Evolutionary conservation across 2,797 vertebrate species (phyloP).

Genomic region (Catostomus latipinnis): DNA sequence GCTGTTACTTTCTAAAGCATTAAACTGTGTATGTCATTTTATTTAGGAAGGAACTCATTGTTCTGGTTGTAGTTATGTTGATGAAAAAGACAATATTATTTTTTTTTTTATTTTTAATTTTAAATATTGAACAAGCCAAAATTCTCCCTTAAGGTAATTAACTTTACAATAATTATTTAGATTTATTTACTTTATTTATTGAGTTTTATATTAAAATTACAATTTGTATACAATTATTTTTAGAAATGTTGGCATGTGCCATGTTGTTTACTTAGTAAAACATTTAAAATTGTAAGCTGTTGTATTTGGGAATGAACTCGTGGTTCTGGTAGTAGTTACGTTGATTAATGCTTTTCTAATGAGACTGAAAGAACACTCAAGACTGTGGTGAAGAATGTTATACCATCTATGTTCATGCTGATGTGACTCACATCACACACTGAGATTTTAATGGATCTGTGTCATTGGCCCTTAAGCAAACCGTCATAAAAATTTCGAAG

Average conservation of each 20-base stretch:
- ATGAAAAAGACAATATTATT: too few species aligned
- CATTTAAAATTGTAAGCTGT: not conserved
- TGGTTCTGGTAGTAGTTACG: conserved; percentile 7
- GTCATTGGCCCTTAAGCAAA: not conserved
- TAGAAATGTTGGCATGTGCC: not conserved
- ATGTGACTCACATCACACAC: conserved; percentile 31
- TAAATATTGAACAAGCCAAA: not conserved
- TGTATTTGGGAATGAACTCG: not conserved
- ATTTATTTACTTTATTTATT: too few species aligned
- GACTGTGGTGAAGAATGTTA: not conserved
- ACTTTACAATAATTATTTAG: not conserved
- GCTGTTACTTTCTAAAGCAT: too few species aligned
- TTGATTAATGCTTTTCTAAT: not conserved
- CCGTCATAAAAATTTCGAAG: not conserved
- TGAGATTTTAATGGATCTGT: conserved; percentile 8
- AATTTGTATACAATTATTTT: too few species aligned
- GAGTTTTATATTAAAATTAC: too few species aligned
- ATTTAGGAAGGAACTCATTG: too few species aligned
- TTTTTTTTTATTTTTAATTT: not conserved
- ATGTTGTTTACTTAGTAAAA: not conserved
- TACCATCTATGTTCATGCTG: conserved; percentile 4
- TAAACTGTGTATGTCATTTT: too few species aligned
- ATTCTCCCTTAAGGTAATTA: not conserved
- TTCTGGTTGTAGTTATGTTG: too few species aligned
- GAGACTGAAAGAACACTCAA: not conserved